phyloP scores from a whole-genome alignment of 2,113 vertebrate genomes.

The Hirundichthys speculiger region DNA sequence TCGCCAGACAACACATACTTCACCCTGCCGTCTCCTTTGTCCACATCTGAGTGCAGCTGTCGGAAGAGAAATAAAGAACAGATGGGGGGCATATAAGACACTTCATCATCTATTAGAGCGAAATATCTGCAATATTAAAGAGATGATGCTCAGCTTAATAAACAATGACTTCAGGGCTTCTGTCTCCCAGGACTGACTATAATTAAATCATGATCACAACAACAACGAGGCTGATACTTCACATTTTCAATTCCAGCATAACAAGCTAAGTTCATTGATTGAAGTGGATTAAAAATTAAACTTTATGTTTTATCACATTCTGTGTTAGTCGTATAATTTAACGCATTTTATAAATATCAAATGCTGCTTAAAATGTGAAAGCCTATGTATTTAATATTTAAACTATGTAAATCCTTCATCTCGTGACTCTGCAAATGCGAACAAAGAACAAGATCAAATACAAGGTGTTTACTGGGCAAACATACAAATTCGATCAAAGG shows the following conservation, averaged over 20 bases:
- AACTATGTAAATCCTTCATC: neutral
- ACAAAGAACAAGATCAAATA: slow-evolving; percentile 18
- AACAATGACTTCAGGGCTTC: slow-evolving; percentile 23
- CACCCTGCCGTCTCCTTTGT: slow-evolving; percentile 94
- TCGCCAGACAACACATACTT: slow-evolving; percentile 96
- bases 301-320: slow-evolving; percentile 1
- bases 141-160: neutral
- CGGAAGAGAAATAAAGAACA: slow-evolving; percentile 44
- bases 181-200: neutral
- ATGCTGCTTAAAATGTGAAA: neutral
- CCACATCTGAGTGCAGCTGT: slow-evolving; percentile 98
- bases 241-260: slow-evolving; percentile 16
- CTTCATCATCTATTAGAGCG: neutral
- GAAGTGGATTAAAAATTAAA: slow-evolving; percentile 11
- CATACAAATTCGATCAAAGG: slow-evolving; percentile 45
- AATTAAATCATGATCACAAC: slow-evolving; percentile 16
- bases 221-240: neutral
- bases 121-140: slow-evolving; percentile 10
- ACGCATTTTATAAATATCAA: neutral
- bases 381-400: slow-evolving; percentile 30
- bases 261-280: slow-evolving; percentile 15
- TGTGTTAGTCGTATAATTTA: neutral
- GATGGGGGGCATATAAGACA: neutral
- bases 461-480: slow-evolving; percentile 37
- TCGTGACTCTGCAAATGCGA: slow-evolving; percentile 9